phyloP scores from a whole-genome alignment of 2,797 vertebrate genomes.

The Danio jaintianensis region DNA sequence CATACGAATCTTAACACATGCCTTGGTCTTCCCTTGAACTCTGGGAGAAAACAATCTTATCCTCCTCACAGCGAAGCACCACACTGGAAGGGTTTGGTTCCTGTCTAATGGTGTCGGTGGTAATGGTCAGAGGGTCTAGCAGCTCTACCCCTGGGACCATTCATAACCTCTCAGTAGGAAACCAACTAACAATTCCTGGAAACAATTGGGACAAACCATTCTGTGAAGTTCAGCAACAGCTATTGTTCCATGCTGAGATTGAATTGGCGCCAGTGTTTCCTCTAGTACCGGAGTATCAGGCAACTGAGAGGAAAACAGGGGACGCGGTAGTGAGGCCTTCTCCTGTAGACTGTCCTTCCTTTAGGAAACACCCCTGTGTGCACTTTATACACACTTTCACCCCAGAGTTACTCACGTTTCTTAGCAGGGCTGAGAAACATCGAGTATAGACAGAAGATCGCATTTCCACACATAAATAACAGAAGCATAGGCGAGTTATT shows the following conservation, averaged over 20 bases:
- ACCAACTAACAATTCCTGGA: slow-evolving; percentile 75
- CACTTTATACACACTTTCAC: slow-evolving; percentile 51
- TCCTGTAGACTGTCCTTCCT: slow-evolving; percentile 60
- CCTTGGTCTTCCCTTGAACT: neutral
- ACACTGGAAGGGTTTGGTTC: slow-evolving; percentile 10
- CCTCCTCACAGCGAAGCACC: neutral
- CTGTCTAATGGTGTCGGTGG: slow-evolving; percentile 17
- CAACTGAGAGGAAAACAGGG: slow-evolving; percentile 31
- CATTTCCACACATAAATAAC: slow-evolving; percentile 12
- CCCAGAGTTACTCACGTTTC: slow-evolving; percentile 70
- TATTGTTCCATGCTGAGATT: slow-evolving; percentile 69
- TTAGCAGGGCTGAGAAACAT: slow-evolving; percentile 75
- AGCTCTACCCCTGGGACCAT: slow-evolving; percentile 61
- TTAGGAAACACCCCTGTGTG: slow-evolving; percentile 45
- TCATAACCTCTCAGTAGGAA: slow-evolving; percentile 73
- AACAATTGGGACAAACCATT: slow-evolving; percentile 73
- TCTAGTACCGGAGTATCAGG: slow-evolving; percentile 52
- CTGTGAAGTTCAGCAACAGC: slow-evolving; percentile 64
- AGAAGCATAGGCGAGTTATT: slow-evolving; percentile 14
- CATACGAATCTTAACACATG: neutral
- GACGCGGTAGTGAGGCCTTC: slow-evolving; percentile 53
- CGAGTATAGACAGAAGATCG: slow-evolving; percentile 36
- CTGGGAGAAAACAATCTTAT: slow-evolving; percentile 14
- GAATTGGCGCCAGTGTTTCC: slow-evolving; percentile 64
- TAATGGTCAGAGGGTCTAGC: slow-evolving; percentile 14